These are phyloP conservation scores for Synanthedon vespiformis DNA, from an alignment of 2,888 invertebrate species.

Conservation along the genomic window DNA sequence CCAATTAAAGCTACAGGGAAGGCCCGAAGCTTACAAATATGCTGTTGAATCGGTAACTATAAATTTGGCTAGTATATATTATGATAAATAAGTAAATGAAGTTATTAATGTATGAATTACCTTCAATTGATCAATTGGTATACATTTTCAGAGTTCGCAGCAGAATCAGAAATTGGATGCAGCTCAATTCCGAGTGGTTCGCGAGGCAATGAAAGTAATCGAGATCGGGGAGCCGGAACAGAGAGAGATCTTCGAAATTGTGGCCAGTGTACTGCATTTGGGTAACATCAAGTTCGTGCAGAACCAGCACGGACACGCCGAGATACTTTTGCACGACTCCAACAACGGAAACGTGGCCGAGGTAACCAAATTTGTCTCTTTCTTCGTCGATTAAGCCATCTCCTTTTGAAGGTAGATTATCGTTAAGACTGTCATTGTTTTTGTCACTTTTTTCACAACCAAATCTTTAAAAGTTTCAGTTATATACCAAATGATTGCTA, in stretches of 20 bases:
- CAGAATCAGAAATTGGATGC: constrained; percentile 67
- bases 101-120: no score
- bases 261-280: constrained; percentile 87
- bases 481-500: no score
- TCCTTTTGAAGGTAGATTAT: no score
- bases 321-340: constrained; percentile 74
- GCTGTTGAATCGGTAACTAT: constrained; percentile 77
- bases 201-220: constrained; percentile 81
- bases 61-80: no score
- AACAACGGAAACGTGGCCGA: constrained; percentile 72
- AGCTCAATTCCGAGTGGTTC: constrained; percentile 76
- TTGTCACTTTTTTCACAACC: no score
- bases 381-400: no score
- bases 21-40: constrained; percentile 81
- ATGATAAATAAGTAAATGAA: no score
- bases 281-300: constrained; percentile 87
- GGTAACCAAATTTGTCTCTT: constrained; percentile 46
- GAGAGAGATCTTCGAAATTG: constrained; percentile 80
- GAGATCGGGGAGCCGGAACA: constrained; percentile 81
- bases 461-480: no score
- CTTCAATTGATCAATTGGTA: not conserved
- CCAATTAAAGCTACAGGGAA: constrained; percentile 75
- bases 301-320: constrained; percentile 76
- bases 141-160: constrained; percentile 25
- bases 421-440: no score